Base-by-base conservation (phyloP, 2,888 invertebrate genomes). In the Dorcus hopei region DNA sequence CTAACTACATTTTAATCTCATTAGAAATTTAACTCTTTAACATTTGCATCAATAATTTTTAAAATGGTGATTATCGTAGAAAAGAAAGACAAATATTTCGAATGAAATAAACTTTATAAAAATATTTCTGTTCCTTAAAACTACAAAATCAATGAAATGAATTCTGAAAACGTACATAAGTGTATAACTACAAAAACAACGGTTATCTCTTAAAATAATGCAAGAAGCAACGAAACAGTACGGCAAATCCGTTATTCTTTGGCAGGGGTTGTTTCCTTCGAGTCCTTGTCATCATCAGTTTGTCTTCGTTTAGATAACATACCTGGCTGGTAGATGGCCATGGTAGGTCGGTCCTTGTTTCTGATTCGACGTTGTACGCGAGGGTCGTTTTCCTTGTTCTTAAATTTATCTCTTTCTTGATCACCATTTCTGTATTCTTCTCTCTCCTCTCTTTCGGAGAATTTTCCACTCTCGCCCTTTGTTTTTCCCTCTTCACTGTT, bases 321-420 rank as follows among this genome's bases (percentile, higher is more conserved):
- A 19, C 93, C 93, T 0, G 95, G 95, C 67, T 94, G 88, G 77
- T 95, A 95, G 66, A 95, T 91, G 61, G 91, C 91, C 74, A 94
- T 87, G 45, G 93, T 90, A 23, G 95, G 95, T 43, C 95, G 89
- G 80, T 95, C 94, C 77, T 85, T 85, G 70, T 85, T 85, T 66
- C 83, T 77, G 66, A 85, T 85, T 63, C 85, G 77, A 61, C 82
- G 74, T 63, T 82, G 82, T 49, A 78, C 66, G 49, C 82, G 72
- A 9, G 81, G 80, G 71, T 82, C 82, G 59, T 80, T 78, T 58
- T 80, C 80, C 53, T 77, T 76, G 53, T 77, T 77, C 48, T 73
- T 60, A 53, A 50, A 48, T 58, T 60, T 59, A 19, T 54, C 52
- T 19, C 45, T 16, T 16, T 45, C 45, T 41, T 58, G 61, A 16